Evolutionary conservation across 2,797 vertebrate species (phyloP).

Genomic region (Bovichtus diacanthus): DNA sequence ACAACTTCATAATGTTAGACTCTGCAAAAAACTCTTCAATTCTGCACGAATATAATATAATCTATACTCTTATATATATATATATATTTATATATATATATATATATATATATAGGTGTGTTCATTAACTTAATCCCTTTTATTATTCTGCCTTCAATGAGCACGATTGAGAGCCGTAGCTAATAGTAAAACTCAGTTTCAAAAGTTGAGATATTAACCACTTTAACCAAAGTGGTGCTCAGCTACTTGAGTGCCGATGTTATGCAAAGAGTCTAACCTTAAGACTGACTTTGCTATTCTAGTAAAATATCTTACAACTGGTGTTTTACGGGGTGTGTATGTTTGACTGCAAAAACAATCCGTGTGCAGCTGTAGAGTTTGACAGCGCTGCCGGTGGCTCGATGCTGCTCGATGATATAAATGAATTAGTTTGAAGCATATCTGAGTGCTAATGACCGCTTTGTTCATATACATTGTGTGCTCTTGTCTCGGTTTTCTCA

Average conservation of each 20-base stretch:
- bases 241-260: background rate
- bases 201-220: background rate
- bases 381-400: background rate
- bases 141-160: background rate
- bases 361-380: background rate
- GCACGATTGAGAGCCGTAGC: fast-evolving
- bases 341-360: too few species aligned
- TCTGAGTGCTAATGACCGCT: background rate
- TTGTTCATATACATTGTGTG: background rate
- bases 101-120: background rate
- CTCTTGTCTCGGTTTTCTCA: background rate
- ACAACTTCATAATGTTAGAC: fast-evolving
- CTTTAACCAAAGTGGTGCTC: background rate
- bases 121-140: fast-evolving
- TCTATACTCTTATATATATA: background rate
- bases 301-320: background rate
- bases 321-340: background rate
- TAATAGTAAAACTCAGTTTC: background rate
- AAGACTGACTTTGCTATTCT: background rate
- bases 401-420: background rate
- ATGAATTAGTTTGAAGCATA: background rate
- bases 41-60: background rate
- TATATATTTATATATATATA: fast-evolving
- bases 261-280: fast-evolving
- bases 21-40: background rate